These are phyloP conservation scores for Metopolophium dirhodum DNA, from an alignment of 1,140 invertebrate species.

Conservation along the genomic window DNA sequence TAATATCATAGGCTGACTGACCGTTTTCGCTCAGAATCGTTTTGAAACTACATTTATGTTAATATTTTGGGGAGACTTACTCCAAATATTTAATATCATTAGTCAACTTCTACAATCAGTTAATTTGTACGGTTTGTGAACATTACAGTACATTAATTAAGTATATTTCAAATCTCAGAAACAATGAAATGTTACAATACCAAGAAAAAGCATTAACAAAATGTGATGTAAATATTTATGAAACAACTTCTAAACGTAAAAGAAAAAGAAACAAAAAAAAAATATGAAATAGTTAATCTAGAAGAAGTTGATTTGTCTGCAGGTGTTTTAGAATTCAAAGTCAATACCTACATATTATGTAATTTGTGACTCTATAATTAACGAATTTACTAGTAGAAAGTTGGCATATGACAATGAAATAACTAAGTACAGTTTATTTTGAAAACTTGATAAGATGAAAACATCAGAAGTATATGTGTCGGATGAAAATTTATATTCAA, in stretches of 20 bases:
- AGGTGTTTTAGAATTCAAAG: too few relatives aligned
- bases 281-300: not conserved
- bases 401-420: slow-evolving; percentile 17
- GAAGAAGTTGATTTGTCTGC: slow-evolving; percentile 1
- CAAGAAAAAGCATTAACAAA: slow-evolving; percentile 42
- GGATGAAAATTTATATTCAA: not conserved
- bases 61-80: slow-evolving; percentile 55
- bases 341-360: slow-evolving; percentile 14
- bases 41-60: slow-evolving; percentile 58
- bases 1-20: too few relatives aligned
- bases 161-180: slow-evolving; percentile 30
- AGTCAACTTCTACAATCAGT: slow-evolving; percentile 52
- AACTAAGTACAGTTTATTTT: slow-evolving; percentile 6
- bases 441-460: not conserved
- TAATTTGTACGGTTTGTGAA: slow-evolving; percentile 37
- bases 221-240: slow-evolving; percentile 31
- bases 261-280: not conserved
- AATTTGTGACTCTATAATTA: slow-evolving; percentile 8
- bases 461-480: not conserved
- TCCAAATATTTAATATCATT: slow-evolving; percentile 51
- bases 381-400: slow-evolving; percentile 33
- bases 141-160: slow-evolving; percentile 35
- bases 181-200: slow-evolving; percentile 36
- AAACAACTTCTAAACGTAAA: slow-evolving; percentile 41
- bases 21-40: too few relatives aligned